phyloP scores from a whole-genome alignment of 2,113 vertebrate genomes.

The Seriola aureovittata region DNA sequence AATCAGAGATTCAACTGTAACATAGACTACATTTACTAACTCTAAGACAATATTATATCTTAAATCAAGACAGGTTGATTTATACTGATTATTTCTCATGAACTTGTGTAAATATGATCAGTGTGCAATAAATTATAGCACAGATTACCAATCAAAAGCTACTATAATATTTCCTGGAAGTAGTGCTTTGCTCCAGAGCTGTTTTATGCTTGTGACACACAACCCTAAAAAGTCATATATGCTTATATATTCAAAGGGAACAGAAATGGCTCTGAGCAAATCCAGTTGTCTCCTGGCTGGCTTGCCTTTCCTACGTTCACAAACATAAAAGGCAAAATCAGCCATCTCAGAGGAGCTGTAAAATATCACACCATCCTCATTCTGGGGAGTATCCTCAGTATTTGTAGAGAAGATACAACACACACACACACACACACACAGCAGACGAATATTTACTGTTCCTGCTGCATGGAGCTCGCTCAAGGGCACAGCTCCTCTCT shows the following conservation, averaged over 20 bases:
- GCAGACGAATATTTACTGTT: slow-evolving; percentile 63
- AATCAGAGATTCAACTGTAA: too few relatives aligned
- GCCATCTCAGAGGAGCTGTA: slow-evolving; percentile 37
- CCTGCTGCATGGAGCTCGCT: slow-evolving; percentile 57
- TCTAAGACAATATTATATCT: background rate
- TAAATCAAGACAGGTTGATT: background rate
- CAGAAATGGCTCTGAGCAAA: slow-evolving; percentile 30
- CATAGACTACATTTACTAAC: too few relatives aligned
- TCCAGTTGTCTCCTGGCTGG: slow-evolving; percentile 15
- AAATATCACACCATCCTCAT: slow-evolving; percentile 45
- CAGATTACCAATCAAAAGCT: background rate
- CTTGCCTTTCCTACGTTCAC: slow-evolving; percentile 28
- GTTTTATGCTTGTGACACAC: slow-evolving; percentile 7
- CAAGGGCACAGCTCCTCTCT: slow-evolving; percentile 71
- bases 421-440: slow-evolving; percentile 5
- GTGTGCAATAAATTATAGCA: background rate
- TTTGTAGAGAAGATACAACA: slow-evolving; percentile 34
- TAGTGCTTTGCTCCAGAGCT: background rate
- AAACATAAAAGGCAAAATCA: slow-evolving; percentile 25
- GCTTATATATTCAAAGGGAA: slow-evolving; percentile 34
- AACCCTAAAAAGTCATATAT: slow-evolving; percentile 17
- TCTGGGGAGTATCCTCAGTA: slow-evolving; percentile 21
- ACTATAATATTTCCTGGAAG: slow-evolving; percentile 29
- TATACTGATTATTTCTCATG: background rate
- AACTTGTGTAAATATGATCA: background rate